phyloP scores from a whole-genome alignment of 2,113 vertebrate genomes.

The Tapirus terrestris region DNA sequence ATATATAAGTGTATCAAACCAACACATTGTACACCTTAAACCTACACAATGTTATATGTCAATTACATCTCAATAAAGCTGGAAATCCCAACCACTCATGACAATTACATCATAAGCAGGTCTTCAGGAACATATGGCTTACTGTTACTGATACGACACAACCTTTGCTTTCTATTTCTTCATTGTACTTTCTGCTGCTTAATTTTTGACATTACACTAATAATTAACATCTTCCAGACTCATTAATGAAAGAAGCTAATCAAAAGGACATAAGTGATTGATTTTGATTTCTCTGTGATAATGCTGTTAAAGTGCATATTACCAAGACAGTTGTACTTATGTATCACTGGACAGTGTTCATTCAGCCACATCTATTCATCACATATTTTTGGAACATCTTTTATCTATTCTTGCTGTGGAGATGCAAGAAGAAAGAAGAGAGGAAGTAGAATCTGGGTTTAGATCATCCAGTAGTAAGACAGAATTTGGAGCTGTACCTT shows the following conservation, averaged over 20 bases:
- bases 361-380: background rate
- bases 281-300: constrained; percentile 46
- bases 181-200: background rate
- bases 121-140: constrained; percentile 9
- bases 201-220: background rate
- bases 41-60: background rate
- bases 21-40: background rate
- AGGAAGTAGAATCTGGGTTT: background rate
- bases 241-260: background rate
- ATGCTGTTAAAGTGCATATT: background rate
- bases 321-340: background rate
- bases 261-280: background rate
- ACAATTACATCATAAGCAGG: background rate
- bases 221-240: background rate
- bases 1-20: background rate
- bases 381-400: background rate
- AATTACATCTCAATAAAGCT: background rate
- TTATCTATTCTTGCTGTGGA: background rate
- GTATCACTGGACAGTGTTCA: background rate
- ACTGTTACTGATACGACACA: background rate
- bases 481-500: background rate
- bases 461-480: background rate
- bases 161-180: background rate
- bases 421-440: background rate
- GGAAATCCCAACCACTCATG: background rate